Percentiles rank a stretch among this genome's conserved stretches.
Conservation (phyloP, 2,113 vertebrate species). For the Nerophis ophidion region DNA sequence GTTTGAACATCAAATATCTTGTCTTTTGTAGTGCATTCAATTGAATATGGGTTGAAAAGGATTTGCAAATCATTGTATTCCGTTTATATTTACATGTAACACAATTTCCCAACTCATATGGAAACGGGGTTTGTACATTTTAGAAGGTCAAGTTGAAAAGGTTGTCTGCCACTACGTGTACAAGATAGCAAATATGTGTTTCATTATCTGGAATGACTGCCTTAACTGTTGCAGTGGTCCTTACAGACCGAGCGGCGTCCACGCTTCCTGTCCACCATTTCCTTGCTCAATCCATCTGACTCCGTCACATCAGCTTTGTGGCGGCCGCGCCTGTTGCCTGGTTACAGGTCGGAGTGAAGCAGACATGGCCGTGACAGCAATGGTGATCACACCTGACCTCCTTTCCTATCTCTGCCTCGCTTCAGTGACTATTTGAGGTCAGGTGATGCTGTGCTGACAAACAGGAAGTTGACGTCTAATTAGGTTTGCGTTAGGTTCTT, state of each 20-base stretch:
- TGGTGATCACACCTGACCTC: slow-evolving; percentile 66
- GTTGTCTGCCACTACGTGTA: slow-evolving; percentile 21
- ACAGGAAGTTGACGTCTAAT: slow-evolving; percentile 12
- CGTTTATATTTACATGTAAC: no score
- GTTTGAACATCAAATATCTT: no score
- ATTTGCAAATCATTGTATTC: no score
- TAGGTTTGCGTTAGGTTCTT: no score
- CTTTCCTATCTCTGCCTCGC: slow-evolving; percentile 47
- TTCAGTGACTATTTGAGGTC: slow-evolving; percentile 67
- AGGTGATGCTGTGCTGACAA: slow-evolving; percentile 35
- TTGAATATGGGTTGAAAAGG: no score
- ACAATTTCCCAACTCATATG: no score
- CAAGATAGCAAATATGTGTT: slow-evolving; percentile 23
- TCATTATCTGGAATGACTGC: slow-evolving; percentile 8
- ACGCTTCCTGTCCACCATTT: slow-evolving; percentile 35
- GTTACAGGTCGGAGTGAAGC: slow-evolving; percentile 56
- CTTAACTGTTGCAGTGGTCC: background rate
- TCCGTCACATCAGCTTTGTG: slow-evolving; percentile 61
- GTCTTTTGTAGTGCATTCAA: no score
- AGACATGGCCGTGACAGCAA: slow-evolving; percentile 64
- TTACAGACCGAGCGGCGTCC: background rate
- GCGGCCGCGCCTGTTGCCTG: slow-evolving; percentile 57
- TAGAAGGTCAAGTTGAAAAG: slow-evolving; percentile 13
- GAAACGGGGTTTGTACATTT: no score
- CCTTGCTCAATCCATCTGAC: slow-evolving; percentile 49